Percentiles rank a stretch among this genome's conserved stretches.
These are phyloP conservation scores for Merluccius polli DNA, from an alignment of 2,797 vertebrate species.

Conservation along the genomic window DNA sequence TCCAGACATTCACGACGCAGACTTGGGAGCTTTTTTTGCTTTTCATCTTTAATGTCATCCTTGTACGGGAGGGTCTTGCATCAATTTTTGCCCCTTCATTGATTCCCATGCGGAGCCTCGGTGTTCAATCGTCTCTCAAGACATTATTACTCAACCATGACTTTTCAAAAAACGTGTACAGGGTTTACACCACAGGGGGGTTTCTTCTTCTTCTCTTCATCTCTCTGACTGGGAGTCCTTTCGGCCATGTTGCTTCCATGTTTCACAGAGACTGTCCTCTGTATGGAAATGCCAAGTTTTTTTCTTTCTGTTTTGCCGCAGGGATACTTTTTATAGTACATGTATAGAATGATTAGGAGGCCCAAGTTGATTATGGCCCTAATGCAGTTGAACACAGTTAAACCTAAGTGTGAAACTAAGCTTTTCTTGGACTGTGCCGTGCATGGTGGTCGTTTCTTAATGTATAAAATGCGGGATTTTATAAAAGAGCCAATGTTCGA, in stretches of 20 bases:
- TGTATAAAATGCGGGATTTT: background rate
- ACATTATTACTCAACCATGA: background rate
- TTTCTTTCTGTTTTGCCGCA: background rate
- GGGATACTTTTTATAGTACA: background rate
- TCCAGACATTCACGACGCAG: background rate
- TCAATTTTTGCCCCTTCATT: background rate
- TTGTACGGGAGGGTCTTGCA: background rate
- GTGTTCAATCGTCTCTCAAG: background rate
- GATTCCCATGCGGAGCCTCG: constrained; percentile 2
- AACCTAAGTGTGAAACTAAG: background rate
- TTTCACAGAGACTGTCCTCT: background rate
- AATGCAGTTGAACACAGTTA: background rate
- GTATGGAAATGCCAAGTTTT: background rate
- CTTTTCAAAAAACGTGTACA: background rate
- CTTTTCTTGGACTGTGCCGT: background rate
- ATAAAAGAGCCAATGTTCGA: background rate
- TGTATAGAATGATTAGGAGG: background rate
- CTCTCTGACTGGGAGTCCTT: background rate
- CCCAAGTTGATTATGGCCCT: background rate
- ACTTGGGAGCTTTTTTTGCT: background rate
- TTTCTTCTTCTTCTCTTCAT: background rate
- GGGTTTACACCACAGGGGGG: background rate
- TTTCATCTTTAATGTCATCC: background rate
- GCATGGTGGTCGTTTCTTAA: background rate
- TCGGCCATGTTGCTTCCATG: background rate